Evolutionary conservation across 2,888 invertebrate genomes (phyloP).

Genomic region (Boloria selene): DNA sequence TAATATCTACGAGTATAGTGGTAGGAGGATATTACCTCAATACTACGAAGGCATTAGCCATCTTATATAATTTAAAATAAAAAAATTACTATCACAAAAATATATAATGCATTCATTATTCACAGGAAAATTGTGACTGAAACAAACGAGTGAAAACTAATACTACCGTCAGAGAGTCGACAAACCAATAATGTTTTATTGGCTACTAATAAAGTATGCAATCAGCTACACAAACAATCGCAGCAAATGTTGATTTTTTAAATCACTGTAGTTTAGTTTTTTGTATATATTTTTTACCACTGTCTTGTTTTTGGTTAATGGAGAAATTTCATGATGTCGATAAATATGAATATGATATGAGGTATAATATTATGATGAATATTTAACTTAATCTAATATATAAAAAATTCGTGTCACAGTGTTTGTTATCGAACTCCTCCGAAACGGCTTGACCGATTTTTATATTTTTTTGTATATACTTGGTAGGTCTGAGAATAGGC

Average conservation of each 20-base stretch:
- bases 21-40: too few relatives aligned
- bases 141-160: constrained; percentile 29
- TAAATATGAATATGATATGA: too few relatives aligned
- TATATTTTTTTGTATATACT: too few relatives aligned
- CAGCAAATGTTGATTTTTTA: constrained; percentile 24
- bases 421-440: too few relatives aligned
- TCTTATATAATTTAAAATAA: background rate
- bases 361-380: too few relatives aligned
- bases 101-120: constrained; percentile 5
- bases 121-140: constrained; percentile 26
- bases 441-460: too few relatives aligned
- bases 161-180: constrained; percentile 26
- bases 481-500: too few relatives aligned
- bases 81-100: background rate
- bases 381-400: too few relatives aligned
- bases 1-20: too few relatives aligned
- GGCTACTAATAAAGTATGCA: constrained; percentile 30
- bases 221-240: constrained; percentile 22
- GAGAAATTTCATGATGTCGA: too few relatives aligned
- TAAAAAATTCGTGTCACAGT: too few relatives aligned
- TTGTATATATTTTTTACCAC: constrained; percentile 6
- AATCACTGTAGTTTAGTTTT: constrained; percentile 20
- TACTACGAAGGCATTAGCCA: too few relatives aligned
- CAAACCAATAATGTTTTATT: constrained; percentile 31
- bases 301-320: background rate